A percentile compares a stretch with the other conserved stretches of the same genome.
Evolutionary conservation across 1,140 invertebrate genomes (phyloP).

Genomic region (Drosophila azteca): DNA sequence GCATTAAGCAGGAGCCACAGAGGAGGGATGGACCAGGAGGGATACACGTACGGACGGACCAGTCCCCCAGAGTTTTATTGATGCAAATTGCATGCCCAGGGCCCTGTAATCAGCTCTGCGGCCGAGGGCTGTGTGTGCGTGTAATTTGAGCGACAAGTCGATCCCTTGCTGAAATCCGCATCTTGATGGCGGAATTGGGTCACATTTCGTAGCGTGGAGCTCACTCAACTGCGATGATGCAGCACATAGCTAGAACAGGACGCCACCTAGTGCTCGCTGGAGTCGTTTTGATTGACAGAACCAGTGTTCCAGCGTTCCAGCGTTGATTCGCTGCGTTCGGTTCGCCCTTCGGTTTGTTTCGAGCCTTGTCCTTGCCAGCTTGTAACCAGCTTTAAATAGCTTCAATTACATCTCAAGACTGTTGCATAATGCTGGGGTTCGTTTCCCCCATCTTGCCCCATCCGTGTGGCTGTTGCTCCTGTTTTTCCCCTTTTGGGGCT

Average conservation of each 20-base stretch:
- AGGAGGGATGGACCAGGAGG: neutral
- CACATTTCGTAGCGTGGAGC: slow-evolving; percentile 51
- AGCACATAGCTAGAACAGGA: slow-evolving; percentile 47
- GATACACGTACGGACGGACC: slow-evolving; percentile 18
- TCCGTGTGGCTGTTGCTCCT: slow-evolving; percentile 9
- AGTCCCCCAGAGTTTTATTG: slow-evolving; percentile 67
- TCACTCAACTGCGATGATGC: slow-evolving; percentile 74
- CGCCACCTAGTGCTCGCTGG: slow-evolving; percentile 55
- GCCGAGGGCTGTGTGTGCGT: slow-evolving; percentile 67
- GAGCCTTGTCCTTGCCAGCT: slow-evolving; percentile 60
- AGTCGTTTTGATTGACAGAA: slow-evolving; percentile 59
- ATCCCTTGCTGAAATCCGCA: slow-evolving; percentile 25
- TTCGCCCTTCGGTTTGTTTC: slow-evolving; percentile 43
- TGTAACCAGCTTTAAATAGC: slow-evolving; percentile 74
- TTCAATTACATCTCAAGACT: slow-evolving; percentile 73
- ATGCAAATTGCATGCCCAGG: slow-evolving; percentile 75
- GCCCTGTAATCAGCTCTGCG: slow-evolving; percentile 69
- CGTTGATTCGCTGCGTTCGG: slow-evolving; percentile 44
- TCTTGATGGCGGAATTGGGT: slow-evolving; percentile 68
- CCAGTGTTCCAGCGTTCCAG: slow-evolving; percentile 8
- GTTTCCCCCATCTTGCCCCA: slow-evolving; percentile 6
- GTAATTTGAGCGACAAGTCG: slow-evolving; percentile 80
- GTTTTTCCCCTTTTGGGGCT: slow-evolving; percentile 5
- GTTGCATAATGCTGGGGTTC: slow-evolving; percentile 60
- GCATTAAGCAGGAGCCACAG: slow-evolving; percentile 24